Base-by-base conservation (phyloP, 2,113 vertebrate species). In the Paraplagusia blochii region DNA sequence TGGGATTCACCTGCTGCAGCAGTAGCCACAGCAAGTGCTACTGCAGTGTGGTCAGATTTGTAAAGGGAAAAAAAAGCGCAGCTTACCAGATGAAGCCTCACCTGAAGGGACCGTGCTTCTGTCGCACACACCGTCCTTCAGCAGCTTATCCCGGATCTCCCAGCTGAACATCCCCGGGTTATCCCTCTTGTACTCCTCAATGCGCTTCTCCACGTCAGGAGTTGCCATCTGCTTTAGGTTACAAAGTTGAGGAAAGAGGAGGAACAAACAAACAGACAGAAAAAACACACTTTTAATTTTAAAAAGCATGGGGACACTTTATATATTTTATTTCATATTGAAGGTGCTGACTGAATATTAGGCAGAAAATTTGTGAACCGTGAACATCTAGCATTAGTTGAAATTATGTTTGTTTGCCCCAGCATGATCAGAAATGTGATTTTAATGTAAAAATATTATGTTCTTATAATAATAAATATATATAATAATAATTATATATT, bases 141-240 rank as follows among this genome's bases (percentile, higher is more conserved):
- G 92, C 75, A 99, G 92, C 61, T 96, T 90, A 87, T 98, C 97
- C 44, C 97, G 92, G 88, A 98, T 98, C 87, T 99, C 96, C 95
- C 96, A 98, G 84, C 96, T 99, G 88, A 99, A 99, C 97, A 99
- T 99, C 6, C 95, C 97, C 0, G 96, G 93, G 77, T 99, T 99
- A 38, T 99, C 96, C 36, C 97, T 80, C 85, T 99, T 98, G 90
- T 98, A 99, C 51, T 98, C 96, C 84, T 99, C 96, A 33, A 99
- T 99, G 81, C 96, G 93, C 78, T 98, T 98, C 85, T 99, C 96
- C 84, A 98, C 95, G 63, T 99, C 97, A 7, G 97, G 96, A 84
- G 96, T 98, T 62, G 97, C 95, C 69, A 99, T 96, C 94, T 99
- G 97, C 97, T 99, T 93, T 92, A 94, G 57, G 64, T 76, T 78